Conservation (phyloP, 2,797 vertebrate genomes). For the Capromys pilorides region DNA sequence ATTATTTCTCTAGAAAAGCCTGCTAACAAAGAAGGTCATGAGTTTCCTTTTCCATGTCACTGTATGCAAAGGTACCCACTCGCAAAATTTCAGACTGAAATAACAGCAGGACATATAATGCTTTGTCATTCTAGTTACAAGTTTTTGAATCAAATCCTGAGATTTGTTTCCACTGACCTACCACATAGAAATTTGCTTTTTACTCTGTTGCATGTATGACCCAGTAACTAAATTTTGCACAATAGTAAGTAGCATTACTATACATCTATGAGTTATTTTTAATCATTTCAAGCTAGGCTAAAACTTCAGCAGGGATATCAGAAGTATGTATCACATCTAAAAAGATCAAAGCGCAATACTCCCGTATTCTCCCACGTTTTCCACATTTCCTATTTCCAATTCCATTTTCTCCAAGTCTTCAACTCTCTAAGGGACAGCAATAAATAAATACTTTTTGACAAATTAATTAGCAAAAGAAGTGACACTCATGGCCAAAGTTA, state of each 20-base stretch:
- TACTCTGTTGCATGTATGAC: background rate
- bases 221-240: background rate
- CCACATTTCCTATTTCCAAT: background rate
- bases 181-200: background rate
- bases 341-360: background rate
- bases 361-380: background rate
- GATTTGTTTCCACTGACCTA: background rate
- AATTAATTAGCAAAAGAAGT: slow-evolving; percentile 3
- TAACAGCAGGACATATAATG: background rate
- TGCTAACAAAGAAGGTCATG: background rate
- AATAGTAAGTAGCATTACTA: background rate
- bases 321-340: background rate
- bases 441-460: background rate
- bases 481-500: background rate
- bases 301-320: background rate
- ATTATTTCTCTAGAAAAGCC: background rate
- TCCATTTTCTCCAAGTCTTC: background rate
- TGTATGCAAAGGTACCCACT: background rate
- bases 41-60: background rate
- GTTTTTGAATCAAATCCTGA: background rate
- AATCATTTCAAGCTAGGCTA: slow-evolving; percentile 20
- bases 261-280: slow-evolving; percentile 29
- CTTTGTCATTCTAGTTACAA: background rate
- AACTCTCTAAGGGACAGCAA: background rate
- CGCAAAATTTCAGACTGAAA: background rate